Evolutionary conservation across 2,113 vertebrate species (phyloP).

Genomic region (Chaetorhynchus papuensis): DNA sequence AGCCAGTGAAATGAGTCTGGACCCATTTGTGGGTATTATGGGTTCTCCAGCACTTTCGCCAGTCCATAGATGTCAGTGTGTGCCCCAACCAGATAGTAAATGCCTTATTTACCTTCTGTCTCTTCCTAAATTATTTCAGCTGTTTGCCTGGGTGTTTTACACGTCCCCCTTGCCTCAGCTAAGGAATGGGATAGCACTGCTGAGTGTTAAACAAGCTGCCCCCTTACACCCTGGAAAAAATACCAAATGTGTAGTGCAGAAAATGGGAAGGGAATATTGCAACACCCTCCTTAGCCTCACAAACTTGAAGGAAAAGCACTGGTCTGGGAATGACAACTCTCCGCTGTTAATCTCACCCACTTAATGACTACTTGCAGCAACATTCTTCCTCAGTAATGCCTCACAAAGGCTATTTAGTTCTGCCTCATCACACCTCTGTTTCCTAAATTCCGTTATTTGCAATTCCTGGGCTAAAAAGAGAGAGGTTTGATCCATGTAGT

Average conservation of each 20-base stretch:
- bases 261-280: neutral
- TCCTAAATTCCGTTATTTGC: conserved; percentile 14
- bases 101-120: neutral
- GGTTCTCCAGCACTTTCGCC: neutral
- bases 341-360: neutral
- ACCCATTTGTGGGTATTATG: neutral
- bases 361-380: neutral
- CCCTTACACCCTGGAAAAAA: neutral
- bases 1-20: neutral
- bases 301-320: neutral
- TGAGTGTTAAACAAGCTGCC: neutral
- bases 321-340: neutral
- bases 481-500: neutral
- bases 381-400: neutral
- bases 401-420: conserved; percentile 30
- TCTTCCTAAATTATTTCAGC: neutral
- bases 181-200: neutral
- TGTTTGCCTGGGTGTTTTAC: neutral
- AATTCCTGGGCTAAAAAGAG: neutral
- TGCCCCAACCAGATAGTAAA: neutral
- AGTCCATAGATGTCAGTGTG: neutral
- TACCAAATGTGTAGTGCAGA: neutral
- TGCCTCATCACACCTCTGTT: conserved; percentile 5
- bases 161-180: neutral
- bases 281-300: neutral